Conservation (phyloP, 2,113 vertebrate species). For the Halcyon senegalensis region DNA sequence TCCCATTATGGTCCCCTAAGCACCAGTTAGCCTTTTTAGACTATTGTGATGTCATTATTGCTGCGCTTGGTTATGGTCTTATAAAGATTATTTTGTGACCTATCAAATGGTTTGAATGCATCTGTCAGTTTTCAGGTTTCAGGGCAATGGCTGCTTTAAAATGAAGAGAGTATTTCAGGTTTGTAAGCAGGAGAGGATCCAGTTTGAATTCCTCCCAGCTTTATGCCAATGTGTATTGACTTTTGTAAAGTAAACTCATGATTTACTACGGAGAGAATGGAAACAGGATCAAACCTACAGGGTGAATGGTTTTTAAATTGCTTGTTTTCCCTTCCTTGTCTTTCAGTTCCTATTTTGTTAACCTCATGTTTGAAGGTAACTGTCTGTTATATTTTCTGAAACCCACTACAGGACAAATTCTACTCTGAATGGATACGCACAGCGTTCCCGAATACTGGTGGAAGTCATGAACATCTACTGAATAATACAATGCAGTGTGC, state of each 20-base stretch:
- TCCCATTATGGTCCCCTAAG: background rate
- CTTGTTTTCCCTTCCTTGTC: constrained; percentile 19
- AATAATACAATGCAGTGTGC: constrained; percentile 52
- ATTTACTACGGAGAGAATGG: background rate
- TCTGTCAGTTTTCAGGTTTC: background rate
- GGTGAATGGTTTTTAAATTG: constrained; percentile 37
- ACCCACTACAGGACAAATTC: background rate
- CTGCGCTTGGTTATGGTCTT: background rate
- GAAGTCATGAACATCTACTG: constrained; percentile 42
- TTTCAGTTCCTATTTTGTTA: constrained; percentile 57
- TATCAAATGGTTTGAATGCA: background rate
- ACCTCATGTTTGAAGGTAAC: constrained; percentile 38
- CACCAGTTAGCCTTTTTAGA: background rate
- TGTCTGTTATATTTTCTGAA: constrained; percentile 34
- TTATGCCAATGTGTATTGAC: background rate
- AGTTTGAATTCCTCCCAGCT: background rate
- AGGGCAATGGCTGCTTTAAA: background rate
- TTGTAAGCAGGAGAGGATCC: background rate
- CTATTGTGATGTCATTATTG: background rate
- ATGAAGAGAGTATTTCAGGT: background rate
- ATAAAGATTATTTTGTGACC: background rate
- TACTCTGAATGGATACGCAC: constrained; percentile 13
- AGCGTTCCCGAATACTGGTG: constrained; percentile 24
- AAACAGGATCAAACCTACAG: background rate
- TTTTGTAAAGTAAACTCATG: background rate